Conservation (phyloP, 2,797 vertebrate genomes). For the Lates japonicus region DNA sequence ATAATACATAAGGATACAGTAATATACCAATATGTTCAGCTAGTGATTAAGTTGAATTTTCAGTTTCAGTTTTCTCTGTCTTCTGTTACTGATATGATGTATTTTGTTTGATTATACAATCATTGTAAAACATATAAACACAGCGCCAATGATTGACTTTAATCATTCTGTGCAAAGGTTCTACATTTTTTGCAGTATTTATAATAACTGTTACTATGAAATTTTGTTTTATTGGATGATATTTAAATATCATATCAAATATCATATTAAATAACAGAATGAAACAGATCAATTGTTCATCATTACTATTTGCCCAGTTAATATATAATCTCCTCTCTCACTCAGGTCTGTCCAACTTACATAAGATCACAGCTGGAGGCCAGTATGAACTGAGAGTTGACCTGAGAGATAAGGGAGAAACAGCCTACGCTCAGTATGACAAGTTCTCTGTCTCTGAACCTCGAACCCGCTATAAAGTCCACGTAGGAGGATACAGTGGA, state of each 20-base stretch:
- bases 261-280: background rate
- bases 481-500: slow-evolving; percentile 94
- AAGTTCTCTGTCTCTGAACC: slow-evolving; percentile 92
- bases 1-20: background rate
- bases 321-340: slow-evolving; percentile 16
- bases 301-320: background rate
- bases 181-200: background rate
- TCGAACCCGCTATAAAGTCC: slow-evolving; percentile 91
- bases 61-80: background rate
- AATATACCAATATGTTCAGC: background rate
- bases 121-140: background rate
- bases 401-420: slow-evolving; percentile 90
- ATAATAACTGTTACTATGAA: background rate
- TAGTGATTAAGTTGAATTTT: too few species aligned
- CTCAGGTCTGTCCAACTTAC: slow-evolving; percentile 93
- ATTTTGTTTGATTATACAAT: background rate
- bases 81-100: background rate
- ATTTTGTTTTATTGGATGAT: background rate
- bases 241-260: too few species aligned
- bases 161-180: background rate
- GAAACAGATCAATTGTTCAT: background rate
- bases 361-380: slow-evolving; percentile 93
- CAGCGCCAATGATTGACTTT: background rate
- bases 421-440: slow-evolving; percentile 93
- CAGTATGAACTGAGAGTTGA: slow-evolving; percentile 96